These are phyloP conservation scores for Zosterops borbonicus DNA, from an alignment of 2,113 vertebrate genomes.

Conservation along the genomic window DNA sequence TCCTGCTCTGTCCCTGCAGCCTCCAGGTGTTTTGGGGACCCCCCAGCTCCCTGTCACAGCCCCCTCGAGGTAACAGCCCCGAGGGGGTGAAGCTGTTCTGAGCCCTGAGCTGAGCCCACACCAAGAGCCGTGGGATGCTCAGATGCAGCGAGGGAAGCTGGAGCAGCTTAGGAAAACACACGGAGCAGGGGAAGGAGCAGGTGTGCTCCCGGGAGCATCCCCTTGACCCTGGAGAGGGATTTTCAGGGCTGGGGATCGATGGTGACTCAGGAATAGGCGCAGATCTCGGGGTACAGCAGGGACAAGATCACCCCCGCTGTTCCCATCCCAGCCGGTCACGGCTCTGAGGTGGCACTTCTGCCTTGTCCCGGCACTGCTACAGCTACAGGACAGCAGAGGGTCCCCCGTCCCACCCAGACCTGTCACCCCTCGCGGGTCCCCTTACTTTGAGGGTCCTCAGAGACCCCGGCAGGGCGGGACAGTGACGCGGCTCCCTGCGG, in stretches of 20 bases:
- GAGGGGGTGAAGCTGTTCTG: too few relatives aligned
- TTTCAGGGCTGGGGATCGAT: fast-evolving
- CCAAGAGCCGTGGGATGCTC: neutral
- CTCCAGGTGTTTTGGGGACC: fast-evolving
- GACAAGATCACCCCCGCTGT: neutral
- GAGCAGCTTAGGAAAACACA: fast-evolving
- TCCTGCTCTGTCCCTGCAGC: neutral
- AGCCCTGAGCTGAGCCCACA: fast-evolving
- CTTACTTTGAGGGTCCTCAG: neutral
- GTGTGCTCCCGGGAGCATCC: neutral
- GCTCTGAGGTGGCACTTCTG: neutral
- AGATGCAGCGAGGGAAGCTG: neutral
- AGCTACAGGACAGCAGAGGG: neutral
- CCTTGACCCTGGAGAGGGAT: fast-evolving
- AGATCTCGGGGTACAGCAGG: fast-evolving
- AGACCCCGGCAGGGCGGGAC: neutral
- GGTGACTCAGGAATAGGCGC: fast-evolving
- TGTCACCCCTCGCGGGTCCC: neutral
- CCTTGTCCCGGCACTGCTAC: fast-evolving
- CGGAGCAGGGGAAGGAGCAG: neutral
- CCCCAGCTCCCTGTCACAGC: neutral
- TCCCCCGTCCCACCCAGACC: neutral
- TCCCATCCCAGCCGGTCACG: neutral
- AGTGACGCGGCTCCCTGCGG: neutral
- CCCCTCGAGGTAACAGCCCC: neutral